A percentile compares a stretch with the other conserved stretches of the same genome.
Conservation (phyloP, 2,797 vertebrate species). For the Enteromius mattozi region DNA sequence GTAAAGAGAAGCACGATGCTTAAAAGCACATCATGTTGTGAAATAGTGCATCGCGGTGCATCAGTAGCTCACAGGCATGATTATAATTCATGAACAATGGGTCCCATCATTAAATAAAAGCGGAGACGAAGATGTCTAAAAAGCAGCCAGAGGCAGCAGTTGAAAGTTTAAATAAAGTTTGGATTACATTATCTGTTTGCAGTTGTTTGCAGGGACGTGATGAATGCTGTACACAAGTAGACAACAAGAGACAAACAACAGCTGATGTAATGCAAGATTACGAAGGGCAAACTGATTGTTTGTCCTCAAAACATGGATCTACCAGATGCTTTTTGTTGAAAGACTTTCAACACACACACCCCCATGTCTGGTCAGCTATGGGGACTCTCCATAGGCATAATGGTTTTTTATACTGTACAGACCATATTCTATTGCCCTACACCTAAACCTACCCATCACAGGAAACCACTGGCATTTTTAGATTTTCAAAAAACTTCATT, state of each 20-base stretch:
- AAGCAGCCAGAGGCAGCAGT: background rate
- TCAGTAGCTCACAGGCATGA: conserved; percentile 24
- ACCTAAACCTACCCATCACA: too few relatives aligned
- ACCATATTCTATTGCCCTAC: too few relatives aligned
- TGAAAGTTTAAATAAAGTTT: conserved; percentile 27
- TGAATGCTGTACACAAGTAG: conserved; percentile 11
- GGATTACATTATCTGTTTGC: conserved; percentile 19
- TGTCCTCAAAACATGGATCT: conserved; percentile 40
- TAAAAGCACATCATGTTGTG: background rate
- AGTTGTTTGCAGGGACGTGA: conserved; percentile 8
- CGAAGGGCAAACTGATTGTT: conserved; percentile 43
- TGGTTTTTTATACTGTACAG: too few relatives aligned
- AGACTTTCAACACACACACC: background rate
- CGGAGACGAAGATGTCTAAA: background rate
- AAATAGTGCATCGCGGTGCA: background rate
- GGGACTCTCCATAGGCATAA: too few relatives aligned
- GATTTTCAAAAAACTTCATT: too few relatives aligned
- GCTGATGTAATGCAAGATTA: conserved; percentile 45
- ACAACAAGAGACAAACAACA: conserved; percentile 44
- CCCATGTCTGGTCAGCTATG: too few relatives aligned
- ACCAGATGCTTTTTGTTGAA: conserved; percentile 47
- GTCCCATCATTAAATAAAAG: conserved; percentile 18
- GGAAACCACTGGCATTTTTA: too few relatives aligned
- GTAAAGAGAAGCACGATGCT: background rate
- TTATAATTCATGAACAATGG: conserved; percentile 26